Evolutionary conservation across 2,888 invertebrate genomes (phyloP).

Genomic region (Chaitophorus viminalis): DNA sequence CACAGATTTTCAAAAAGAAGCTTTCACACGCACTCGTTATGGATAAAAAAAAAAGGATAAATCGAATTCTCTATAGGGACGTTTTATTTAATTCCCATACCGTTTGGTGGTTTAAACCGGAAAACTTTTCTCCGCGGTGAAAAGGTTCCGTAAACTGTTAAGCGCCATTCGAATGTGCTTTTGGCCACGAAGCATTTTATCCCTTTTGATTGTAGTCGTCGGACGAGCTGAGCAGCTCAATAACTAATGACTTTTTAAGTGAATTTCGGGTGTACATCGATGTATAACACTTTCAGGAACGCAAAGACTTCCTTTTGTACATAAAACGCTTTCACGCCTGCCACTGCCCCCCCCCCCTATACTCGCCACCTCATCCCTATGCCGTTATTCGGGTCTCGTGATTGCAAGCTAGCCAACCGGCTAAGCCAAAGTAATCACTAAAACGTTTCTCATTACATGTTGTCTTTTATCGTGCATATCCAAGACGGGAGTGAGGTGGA

Average conservation of each 20-base stretch:
- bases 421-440: slow-evolving; percentile 41
- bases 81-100: slow-evolving; percentile 44
- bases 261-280: slow-evolving; percentile 52
- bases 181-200: slow-evolving; percentile 50
- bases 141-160: slow-evolving; percentile 51
- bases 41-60: not conserved
- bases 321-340: slow-evolving; percentile 34
- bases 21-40: not conserved
- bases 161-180: slow-evolving; percentile 47
- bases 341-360: not conserved
- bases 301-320: slow-evolving; percentile 49
- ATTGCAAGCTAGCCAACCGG: slow-evolving; percentile 22
- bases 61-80: slow-evolving; percentile 24
- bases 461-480: slow-evolving; percentile 21
- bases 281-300: slow-evolving; percentile 33
- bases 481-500: not conserved
- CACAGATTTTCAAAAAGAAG: not conserved
- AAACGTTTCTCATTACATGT: slow-evolving; percentile 34
- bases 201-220: slow-evolving; percentile 50
- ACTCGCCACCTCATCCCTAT: no score
- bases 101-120: slow-evolving; percentile 38
- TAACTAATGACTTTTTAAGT: slow-evolving; percentile 62
- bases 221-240: slow-evolving; percentile 24
- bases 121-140: slow-evolving; percentile 34
- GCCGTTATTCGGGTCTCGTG: slow-evolving; percentile 33